Evolutionary conservation across 1,140 invertebrate species (phyloP).

Genomic region (Zeugodacus cucurbitae): DNA sequence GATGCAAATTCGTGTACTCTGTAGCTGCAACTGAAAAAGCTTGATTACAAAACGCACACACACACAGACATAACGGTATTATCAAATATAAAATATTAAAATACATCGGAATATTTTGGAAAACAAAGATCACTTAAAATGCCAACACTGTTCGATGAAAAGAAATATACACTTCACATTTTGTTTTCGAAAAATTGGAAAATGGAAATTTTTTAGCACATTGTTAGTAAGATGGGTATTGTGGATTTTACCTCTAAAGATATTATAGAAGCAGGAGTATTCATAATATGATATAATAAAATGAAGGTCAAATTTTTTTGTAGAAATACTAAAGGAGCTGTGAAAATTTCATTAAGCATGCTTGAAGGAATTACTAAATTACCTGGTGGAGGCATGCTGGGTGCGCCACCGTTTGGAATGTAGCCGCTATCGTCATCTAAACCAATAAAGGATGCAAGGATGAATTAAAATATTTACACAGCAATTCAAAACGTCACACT

Average conservation of each 20-base stretch:
- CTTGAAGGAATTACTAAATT: slow-evolving; percentile 47
- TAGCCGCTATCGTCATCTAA: slow-evolving; percentile 62
- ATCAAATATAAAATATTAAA: not conserved
- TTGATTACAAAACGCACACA: not conserved
- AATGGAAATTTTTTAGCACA: slow-evolving; percentile 30
- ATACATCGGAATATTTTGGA: not conserved
- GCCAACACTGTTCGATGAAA: slow-evolving; percentile 33
- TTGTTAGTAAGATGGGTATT: slow-evolving; percentile 33
- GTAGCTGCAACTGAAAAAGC: not conserved
- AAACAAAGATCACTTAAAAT: not conserved
- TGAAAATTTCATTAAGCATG: not conserved
- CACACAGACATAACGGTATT: not conserved
- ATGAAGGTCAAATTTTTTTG: slow-evolving; percentile 30
- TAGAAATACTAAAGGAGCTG: slow-evolving; percentile 42
- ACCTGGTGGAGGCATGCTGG: slow-evolving; percentile 64
- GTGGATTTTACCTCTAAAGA: slow-evolving; percentile 43
- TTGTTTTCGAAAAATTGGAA: not conserved
- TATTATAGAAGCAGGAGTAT: slow-evolving; percentile 44
- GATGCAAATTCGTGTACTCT: not conserved
- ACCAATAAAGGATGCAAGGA: not conserved
- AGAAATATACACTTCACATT: slow-evolving; percentile 28
- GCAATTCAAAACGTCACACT: slow-evolving; percentile 19
- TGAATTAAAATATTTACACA: not conserved
- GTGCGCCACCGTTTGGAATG: slow-evolving; percentile 59
- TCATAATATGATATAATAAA: slow-evolving; percentile 37